These are phyloP conservation scores for Drosophila fulvimacula DNA, from an alignment of 2,888 invertebrate species.

Conservation along the genomic window DNA sequence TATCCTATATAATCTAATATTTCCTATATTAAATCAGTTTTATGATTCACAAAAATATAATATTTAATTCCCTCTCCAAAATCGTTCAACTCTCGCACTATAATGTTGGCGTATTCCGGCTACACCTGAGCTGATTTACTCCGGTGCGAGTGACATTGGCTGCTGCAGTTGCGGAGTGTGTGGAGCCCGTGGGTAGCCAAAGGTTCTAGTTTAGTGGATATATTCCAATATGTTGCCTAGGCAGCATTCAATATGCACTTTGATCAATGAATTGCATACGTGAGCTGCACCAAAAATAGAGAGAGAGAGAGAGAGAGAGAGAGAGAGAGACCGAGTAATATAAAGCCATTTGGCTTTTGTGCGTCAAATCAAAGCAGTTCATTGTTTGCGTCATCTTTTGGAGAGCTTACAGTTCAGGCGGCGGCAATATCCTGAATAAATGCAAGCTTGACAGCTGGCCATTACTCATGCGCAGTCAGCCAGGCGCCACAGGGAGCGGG, in stretches of 20 bases:
- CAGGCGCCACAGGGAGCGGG: slow-evolving; percentile 13
- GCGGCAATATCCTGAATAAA: slow-evolving; percentile 24
- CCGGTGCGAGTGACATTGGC: neutral
- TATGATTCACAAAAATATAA: too few relatives aligned
- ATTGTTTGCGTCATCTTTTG: slow-evolving; percentile 18
- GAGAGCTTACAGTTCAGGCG: slow-evolving; percentile 14
- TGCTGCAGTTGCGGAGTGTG: neutral
- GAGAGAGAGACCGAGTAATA: neutral
- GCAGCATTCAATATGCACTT: slow-evolving; percentile 3
- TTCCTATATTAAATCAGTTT: too few relatives aligned
- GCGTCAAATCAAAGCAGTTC: slow-evolving; percentile 21
- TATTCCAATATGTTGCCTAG: slow-evolving; percentile 21
- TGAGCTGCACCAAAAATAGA: neutral
- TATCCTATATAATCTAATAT: too few relatives aligned
- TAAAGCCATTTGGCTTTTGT: neutral
- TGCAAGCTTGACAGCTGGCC: slow-evolving; percentile 47
- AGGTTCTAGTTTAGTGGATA: neutral
- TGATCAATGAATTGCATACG: neutral
- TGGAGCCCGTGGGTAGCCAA: neutral
- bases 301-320: neutral
- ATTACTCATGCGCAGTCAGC: slow-evolving; percentile 68
- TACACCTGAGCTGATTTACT: neutral
- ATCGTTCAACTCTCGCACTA: neutral
- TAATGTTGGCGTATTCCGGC: too few relatives aligned
- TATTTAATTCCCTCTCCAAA: too few relatives aligned